Evolutionary conservation across 2,113 vertebrate species (phyloP).

Genomic region (Abramis brama): DNA sequence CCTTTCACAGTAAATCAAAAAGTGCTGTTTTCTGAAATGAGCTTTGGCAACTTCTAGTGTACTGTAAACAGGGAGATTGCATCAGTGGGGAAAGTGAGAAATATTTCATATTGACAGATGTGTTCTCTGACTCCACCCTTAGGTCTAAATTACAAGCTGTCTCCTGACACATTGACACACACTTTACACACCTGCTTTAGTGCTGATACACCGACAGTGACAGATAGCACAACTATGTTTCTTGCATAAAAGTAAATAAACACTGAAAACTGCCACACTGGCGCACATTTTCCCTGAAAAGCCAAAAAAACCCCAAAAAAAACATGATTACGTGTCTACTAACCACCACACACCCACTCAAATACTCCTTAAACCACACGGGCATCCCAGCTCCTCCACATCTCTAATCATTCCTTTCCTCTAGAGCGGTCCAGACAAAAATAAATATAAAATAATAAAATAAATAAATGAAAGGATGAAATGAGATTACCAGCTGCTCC

Average conservation of each 20-base stretch:
- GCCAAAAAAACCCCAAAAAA: neutral
- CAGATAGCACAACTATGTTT: neutral
- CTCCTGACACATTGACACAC: conserved; percentile 1
- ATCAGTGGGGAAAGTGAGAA: conserved; percentile 4
- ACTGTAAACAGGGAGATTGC: neutral
- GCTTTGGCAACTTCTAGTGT: neutral
- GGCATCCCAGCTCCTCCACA: neutral
- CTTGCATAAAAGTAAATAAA: neutral
- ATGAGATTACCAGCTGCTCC: conserved; percentile 56
- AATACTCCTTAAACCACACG: neutral
- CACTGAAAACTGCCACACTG: neutral
- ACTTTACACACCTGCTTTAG: neutral
- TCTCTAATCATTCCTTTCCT: conserved; percentile 19
- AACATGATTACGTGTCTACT: conserved; percentile 8
- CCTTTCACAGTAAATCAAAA: neutral
- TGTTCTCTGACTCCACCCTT: conserved; percentile 2
- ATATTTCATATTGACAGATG: neutral
- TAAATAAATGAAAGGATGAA: conserved; percentile 41
- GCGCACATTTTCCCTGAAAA: neutral
- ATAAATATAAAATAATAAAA: conserved; percentile 46
- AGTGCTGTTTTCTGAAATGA: neutral
- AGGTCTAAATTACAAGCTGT: neutral
- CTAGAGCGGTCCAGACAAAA: neutral
- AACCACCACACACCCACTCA: conserved; percentile 18
- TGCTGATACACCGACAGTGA: conserved; percentile 15